A percentile compares a stretch with the other conserved stretches of the same genome.
These are phyloP conservation scores for Torymus aiolomorphi DNA, from an alignment of 2,888 invertebrate genomes.

Conservation along the genomic window DNA sequence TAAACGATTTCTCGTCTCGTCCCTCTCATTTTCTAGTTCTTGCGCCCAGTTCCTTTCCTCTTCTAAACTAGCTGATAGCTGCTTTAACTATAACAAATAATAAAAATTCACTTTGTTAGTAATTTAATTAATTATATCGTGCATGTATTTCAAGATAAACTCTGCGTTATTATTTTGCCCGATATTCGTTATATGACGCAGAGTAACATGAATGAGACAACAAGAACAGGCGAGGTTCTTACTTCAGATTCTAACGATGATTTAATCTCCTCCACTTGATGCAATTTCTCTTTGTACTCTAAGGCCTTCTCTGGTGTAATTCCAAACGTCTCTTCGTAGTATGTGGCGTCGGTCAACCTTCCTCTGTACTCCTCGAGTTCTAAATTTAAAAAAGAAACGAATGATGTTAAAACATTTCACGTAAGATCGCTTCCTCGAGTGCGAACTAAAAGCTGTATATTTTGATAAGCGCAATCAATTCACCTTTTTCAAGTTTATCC, in stretches of 20 bases:
- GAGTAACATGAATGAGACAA: too few species aligned
- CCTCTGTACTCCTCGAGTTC: conserved; percentile 61
- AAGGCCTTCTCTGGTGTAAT: conserved; percentile 70
- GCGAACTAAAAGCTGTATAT: not conserved
- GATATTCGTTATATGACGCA: too few species aligned
- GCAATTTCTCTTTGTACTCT: conserved; percentile 70
- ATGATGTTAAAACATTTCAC: not conserved
- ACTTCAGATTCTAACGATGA: conserved; percentile 72
- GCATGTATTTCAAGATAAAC: too few species aligned
- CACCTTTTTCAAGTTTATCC: conserved; percentile 69
- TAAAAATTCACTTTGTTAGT: conserved; percentile 4
- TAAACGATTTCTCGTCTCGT: conserved; percentile 68
- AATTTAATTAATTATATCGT: not conserved
- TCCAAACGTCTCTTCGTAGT: conserved; percentile 69
- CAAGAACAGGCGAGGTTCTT: conserved; percentile 32
- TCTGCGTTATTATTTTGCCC: too few species aligned
- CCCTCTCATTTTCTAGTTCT: conserved; percentile 71
- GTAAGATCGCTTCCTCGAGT: not conserved
- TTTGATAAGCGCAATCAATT: conserved; percentile 11
- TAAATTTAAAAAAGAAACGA: conserved; percentile 29
- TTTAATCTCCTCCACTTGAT: conserved; percentile 70
- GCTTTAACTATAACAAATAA: conserved; percentile 66
- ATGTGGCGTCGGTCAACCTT: conserved; percentile 66
- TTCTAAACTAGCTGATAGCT: conserved; percentile 68
- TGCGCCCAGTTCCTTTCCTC: conserved; percentile 72